These are phyloP conservation scores for Pica pica DNA, from an alignment of 2,113 vertebrate genomes.

Conservation along the genomic window DNA sequence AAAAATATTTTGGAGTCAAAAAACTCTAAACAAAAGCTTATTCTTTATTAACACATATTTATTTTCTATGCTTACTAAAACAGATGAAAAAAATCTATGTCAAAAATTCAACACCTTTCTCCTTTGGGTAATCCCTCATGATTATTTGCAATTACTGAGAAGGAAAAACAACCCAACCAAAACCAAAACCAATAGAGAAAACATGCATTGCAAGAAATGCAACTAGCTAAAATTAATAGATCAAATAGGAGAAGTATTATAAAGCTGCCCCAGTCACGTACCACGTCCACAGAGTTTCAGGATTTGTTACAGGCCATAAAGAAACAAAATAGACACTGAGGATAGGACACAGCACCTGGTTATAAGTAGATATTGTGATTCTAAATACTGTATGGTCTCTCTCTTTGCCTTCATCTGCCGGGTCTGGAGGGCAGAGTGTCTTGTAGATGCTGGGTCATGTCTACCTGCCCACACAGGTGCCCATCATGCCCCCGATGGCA, in stretches of 20 bases:
- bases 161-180: rapidly evolving
- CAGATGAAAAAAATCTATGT: neutral
- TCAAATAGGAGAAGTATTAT: neutral
- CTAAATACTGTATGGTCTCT: neutral
- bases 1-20: neutral
- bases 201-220: neutral
- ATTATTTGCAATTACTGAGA: neutral
- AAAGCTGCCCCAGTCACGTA: neutral
- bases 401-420: neutral
- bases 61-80: neutral
- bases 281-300: neutral
- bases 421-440: neutral
- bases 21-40: neutral
- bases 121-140: neutral
- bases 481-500: neutral
- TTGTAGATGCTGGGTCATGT: neutral
- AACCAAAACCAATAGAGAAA: neutral
- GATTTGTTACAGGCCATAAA: neutral
- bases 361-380: neutral
- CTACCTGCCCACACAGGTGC: neutral
- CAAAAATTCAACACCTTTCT: neutral
- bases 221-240: neutral
- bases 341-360: neutral
- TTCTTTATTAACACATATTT: neutral
- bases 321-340: neutral